Evolutionary conservation across 1,140 invertebrate species (phyloP).

Genomic region (Aphaenogaster floridana): DNA sequence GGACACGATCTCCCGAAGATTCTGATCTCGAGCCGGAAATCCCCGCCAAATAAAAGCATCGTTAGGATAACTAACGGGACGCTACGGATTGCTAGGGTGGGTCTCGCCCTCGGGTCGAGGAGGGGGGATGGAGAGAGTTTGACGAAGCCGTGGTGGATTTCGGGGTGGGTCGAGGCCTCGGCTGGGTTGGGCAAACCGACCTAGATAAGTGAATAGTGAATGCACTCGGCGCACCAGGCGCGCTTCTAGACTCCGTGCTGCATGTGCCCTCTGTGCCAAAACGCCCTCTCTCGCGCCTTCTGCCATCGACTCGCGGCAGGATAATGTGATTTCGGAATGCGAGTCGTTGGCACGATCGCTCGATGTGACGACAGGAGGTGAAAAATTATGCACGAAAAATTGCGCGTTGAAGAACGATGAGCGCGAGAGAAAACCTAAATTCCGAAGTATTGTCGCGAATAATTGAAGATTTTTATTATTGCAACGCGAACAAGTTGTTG

Average conservation of each 20-base stretch:
- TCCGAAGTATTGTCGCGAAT: background rate
- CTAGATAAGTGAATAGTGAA: conserved; percentile 77
- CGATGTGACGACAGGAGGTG: background rate
- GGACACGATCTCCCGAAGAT: conserved; percentile 32
- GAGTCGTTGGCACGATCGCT: conserved; percentile 35
- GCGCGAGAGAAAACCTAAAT: background rate
- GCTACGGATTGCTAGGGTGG: conserved; percentile 17
- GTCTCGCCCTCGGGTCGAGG: background rate
- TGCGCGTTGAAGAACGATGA: background rate
- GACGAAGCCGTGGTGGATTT: conserved; percentile 66
- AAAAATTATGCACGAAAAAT: background rate
- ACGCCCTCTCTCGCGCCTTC: conserved; percentile 7
- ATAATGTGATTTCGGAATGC: conserved; percentile 66
- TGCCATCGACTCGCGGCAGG: background rate
- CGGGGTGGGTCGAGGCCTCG: conserved; percentile 68
- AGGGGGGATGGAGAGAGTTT: conserved; percentile 37
- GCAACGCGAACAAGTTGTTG: background rate
- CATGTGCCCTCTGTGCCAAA: conserved; percentile 45
- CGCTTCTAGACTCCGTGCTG: conserved; percentile 50
- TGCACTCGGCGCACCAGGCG: conserved; percentile 59
- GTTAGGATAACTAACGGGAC: conserved; percentile 54
- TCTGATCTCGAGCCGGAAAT: conserved; percentile 26
- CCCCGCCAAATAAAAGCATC: conserved; percentile 45
- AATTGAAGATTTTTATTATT: conserved; percentile 4
- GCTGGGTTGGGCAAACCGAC: conserved; percentile 77